Evolutionary conservation across 2,888 invertebrate species (phyloP), one percentile per base, ranked within the genome.

Genomic region (Agrypnus murinus): DNA sequence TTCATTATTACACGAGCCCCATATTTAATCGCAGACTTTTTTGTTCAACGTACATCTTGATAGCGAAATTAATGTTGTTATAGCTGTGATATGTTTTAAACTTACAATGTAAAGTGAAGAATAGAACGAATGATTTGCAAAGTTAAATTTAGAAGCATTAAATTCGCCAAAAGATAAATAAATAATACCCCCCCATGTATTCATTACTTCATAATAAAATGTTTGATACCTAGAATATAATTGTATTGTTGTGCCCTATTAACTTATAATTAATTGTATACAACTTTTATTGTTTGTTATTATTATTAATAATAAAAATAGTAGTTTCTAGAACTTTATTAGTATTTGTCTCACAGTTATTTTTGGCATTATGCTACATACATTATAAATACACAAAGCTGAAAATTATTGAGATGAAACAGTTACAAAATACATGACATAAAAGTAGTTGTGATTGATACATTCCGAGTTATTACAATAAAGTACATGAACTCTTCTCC

Each of bases 401-500:
- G 36, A 36, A 55, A 55, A 34, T 36, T 34, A 25, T 5, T 25
- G 25, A 25, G 25, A 25, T 25, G 25, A 25, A 25, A 25, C 25
- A 25, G 5, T 25, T 25, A 25, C 5, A 25, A 25, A 25, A 25
- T 10, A 38, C 38, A 38, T 4, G 38, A 38, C n/a, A 38, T 38
- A 53, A 32, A 32, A 17, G 12, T n/a, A n/a, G n/a, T n/a, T n/a
- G n/a, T n/a, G n/a, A n/a, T 25, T 25, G 5, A 25, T 25, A 25
- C 25, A 25, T 25, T 25, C 32, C 19, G 25, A 38, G 53, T 92
- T n/a, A n/a, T n/a, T 94, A 96, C 77, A 96, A 89, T 79, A 96
- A 88, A 79, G 90, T 90, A 87, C 97, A 97, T 71, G 95, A 93
- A 84, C 93, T 95, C 87, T 97, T 97, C 86, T 97, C 97, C 76